A percentile compares a stretch with the other conserved stretches of the same genome.
These are phyloP conservation scores for Cosmia trapezina DNA, from an alignment of 2,888 invertebrate genomes.

Conservation along the genomic window DNA sequence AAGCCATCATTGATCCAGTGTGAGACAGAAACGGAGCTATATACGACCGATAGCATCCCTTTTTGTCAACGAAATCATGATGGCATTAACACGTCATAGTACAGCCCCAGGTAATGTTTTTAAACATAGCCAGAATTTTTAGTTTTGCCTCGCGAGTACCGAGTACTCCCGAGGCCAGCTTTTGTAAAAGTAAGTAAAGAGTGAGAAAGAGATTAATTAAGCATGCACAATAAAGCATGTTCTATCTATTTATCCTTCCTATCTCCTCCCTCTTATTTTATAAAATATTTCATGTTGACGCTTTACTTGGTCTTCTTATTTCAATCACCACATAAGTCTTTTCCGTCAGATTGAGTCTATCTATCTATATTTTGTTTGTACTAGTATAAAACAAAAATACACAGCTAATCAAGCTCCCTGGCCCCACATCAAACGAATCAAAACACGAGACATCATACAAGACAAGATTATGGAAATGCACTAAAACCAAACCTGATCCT, in stretches of 20 bases:
- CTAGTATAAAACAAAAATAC: not conserved
- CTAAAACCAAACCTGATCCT: constrained; percentile 53
- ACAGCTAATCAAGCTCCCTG: constrained; percentile 19
- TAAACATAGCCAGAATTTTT: not conserved
- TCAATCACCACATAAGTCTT: no score
- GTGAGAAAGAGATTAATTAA: not conserved
- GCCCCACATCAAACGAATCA: constrained; percentile 28
- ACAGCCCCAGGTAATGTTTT: not conserved
- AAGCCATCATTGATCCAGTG: no score
- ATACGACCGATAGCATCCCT: no score
- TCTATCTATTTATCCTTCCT: not conserved
- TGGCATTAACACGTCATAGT: no score
- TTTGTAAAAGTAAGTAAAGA: not conserved
- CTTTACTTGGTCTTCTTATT: no score
- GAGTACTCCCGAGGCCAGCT: not conserved
- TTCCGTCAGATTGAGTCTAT: no score
- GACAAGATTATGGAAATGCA: constrained; percentile 55
- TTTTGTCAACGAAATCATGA: no score
- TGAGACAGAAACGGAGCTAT: no score
- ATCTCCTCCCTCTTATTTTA: no score
- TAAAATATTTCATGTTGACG: no score
- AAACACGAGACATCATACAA: constrained; percentile 22
- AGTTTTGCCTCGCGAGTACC: not conserved
- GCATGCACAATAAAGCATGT: not conserved
- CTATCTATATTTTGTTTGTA: no score